Conservation (phyloP, 1,140 invertebrate species). For the Trypoxylus dichotomus region DNA sequence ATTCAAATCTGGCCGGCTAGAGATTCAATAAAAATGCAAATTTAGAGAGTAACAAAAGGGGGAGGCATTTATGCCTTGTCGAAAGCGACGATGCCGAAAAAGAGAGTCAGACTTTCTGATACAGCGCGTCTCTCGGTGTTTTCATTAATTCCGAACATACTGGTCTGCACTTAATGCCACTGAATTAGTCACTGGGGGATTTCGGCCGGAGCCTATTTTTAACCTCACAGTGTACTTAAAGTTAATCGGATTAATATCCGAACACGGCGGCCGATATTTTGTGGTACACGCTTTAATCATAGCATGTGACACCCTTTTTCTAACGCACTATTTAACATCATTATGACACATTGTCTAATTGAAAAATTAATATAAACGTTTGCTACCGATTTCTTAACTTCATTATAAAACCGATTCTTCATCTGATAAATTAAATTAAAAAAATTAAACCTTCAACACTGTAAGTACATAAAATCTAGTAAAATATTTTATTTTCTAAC, state of each 20-base stretch:
- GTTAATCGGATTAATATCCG: slow-evolving; percentile 51
- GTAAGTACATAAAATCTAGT: no score
- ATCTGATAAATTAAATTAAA: no score
- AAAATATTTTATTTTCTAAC: no score
- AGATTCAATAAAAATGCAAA: slow-evolving; percentile 54
- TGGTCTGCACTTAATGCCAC: slow-evolving; percentile 48
- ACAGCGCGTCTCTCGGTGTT: slow-evolving; percentile 41
- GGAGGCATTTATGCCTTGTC: slow-evolving; percentile 50
- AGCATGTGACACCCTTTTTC: neutral
- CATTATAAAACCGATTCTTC: no score
- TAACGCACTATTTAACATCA: neutral
- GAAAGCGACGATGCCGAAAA: slow-evolving; percentile 45
- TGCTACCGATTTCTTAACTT: no score
- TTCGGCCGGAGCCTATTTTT: slow-evolving; percentile 48
- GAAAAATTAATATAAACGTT: neutral
- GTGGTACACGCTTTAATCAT: slow-evolving; percentile 35
- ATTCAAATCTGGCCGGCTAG: slow-evolving; percentile 50
- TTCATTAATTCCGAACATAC: slow-evolving; percentile 54
- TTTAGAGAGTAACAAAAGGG: slow-evolving; percentile 50
- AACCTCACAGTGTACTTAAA: slow-evolving; percentile 51
- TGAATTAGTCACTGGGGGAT: slow-evolving; percentile 52
- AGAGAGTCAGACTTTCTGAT: slow-evolving; percentile 35
- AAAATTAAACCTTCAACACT: no score
- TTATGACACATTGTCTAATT: slow-evolving; percentile 11
- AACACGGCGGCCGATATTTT: slow-evolving; percentile 45